A percentile compares a stretch with the other conserved stretches of the same genome.
Evolutionary conservation across 2,888 invertebrate species (phyloP).

Genomic region (Teinopalpus imperialis): DNA sequence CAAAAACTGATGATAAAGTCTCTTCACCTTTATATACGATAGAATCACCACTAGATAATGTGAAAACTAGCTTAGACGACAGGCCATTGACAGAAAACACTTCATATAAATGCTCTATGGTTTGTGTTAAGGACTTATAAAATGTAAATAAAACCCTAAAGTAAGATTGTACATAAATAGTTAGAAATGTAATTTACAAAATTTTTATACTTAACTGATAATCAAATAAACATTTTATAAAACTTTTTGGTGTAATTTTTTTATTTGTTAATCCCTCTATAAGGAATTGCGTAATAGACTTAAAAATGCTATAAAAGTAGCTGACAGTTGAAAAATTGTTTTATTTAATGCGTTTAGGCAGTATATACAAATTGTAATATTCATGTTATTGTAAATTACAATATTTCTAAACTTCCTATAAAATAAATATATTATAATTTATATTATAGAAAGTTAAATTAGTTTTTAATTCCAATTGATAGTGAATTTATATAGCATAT

Average conservation of each 20-base stretch:
- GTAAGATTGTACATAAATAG: constrained; percentile 15
- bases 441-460: no score
- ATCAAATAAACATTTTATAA: constrained; percentile 9
- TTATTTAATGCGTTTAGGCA: no score
- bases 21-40: background rate
- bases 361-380: no score
- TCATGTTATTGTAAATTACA: no score
- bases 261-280: background rate
- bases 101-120: constrained; percentile 62
- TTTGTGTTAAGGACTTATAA: constrained; percentile 51
- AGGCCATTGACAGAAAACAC: constrained; percentile 54
- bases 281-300: constrained; percentile 1
- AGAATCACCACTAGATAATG: constrained; percentile 10
- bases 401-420: no score
- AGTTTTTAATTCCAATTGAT: no score
- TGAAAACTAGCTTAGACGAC: constrained; percentile 1
- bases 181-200: constrained; percentile 2
- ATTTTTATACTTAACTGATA: background rate
- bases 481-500: no score
- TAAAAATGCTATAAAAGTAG: constrained; percentile 4
- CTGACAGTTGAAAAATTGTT: constrained; percentile 9
- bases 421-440: no score
- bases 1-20: background rate
- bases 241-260: no score
- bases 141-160: constrained; percentile 6